Evolutionary conservation across 2,888 invertebrate genomes (phyloP), one percentile per base, ranked within the genome.

Genomic region (Drosophila nr. fundita): DNA sequence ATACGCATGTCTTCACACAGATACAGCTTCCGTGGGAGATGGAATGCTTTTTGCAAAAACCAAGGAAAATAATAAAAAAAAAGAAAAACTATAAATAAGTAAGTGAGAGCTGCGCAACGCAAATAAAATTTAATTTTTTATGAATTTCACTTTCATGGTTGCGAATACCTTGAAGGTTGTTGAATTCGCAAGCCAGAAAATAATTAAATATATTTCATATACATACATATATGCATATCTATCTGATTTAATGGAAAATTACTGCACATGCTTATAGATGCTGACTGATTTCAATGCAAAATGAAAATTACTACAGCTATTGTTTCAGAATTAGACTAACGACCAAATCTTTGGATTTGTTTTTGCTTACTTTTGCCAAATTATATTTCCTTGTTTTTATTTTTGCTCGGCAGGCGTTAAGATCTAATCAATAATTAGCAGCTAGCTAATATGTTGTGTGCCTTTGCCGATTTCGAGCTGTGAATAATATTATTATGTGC

Each of bases 341-440:
- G 57, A 60, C 50, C n/a, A 42, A 24, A 18, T 48, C 15, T 3
- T 30, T 18, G 15, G 1, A 2, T 48, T 54, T 58, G 4, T 54
- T 60, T 64, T 58, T 30, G 18, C 1, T n/a, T 36, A 10, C 29
- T 36, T 45, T 34, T 24, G 45, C 15, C 8, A 24, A 45, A 45
- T 24, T 15, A 15, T 24, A 24, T 45, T 52, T 54, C 18, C 6
- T 21, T 18, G 10, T 74, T 73, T 21, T 42, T 2, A 13, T 13
- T 42, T 21, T 53, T 52, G 21, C 7, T 59, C 36, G 15, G 15
- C 30, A 77, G 30, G 67, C 64, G 65, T 66, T 58, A 66, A 70
- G 70, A 72, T 70, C 61, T 49, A 68, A 80, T 61, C 68, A 55
- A 85, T 58, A 77, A 76, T 85, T 84, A 88, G 81, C 86, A 67